Evolutionary conservation across 2,113 vertebrate genomes (phyloP).

Genomic region (Pteronura brasiliensis): DNA sequence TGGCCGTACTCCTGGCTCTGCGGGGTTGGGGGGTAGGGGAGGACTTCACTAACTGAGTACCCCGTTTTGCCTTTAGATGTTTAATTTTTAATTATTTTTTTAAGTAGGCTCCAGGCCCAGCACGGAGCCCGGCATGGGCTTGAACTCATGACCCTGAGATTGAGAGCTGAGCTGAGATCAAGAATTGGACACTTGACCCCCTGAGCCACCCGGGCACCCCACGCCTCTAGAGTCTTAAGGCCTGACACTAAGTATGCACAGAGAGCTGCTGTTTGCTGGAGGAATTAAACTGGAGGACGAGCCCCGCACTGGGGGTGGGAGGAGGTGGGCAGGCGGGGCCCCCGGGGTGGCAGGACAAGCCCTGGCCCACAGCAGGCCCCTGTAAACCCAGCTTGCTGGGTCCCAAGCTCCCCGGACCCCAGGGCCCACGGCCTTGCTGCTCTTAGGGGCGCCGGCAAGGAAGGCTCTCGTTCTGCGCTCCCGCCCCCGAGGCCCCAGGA

Average conservation of each 20-base stretch:
- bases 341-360: too few relatives aligned
- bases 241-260: fast-evolving
- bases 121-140: not conserved
- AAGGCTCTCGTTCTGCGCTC: not conserved
- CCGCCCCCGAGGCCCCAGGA: not conserved
- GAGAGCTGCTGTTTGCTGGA: not conserved
- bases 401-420: fast-evolving
- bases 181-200: not conserved
- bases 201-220: not conserved
- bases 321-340: not conserved
- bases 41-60: fast-evolving
- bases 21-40: not conserved
- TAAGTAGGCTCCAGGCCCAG: not conserved
- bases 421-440: fast-evolving
- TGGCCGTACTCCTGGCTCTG: fast-evolving
- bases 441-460: fast-evolving
- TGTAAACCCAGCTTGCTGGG: not conserved
- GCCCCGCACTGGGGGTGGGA: fast-evolving
- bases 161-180: not conserved
- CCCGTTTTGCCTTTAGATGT: fast-evolving
- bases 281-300: not conserved
- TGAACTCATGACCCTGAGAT: not conserved
- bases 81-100: not conserved
- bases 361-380: fast-evolving
- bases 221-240: not conserved